Base-by-base conservation (phyloP, 1,140 invertebrate species). In the Neodiprion virginianus region DNA sequence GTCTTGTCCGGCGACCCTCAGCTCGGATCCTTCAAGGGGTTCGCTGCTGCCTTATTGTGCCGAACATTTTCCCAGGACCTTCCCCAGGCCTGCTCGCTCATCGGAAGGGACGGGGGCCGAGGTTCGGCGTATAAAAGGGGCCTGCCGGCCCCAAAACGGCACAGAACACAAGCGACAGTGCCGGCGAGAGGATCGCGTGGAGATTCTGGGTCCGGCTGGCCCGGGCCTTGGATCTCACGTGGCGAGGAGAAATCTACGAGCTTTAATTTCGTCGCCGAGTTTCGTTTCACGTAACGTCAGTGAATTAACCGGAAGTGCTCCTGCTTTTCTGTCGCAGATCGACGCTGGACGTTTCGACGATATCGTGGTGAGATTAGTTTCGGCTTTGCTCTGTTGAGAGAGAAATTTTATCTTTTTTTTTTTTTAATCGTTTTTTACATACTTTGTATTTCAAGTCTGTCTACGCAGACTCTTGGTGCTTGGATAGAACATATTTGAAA, bases 401-500 rank as follows among this genome's bases (percentile, higher is more conserved):
- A 61, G 53, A 61, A 61, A 61, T 14, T 61, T 61, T 1, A 0
- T 40, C 76, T 87, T 87, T 87, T 82, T 81, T 80, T 80, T 79
- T 83, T 79, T 75, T 76, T 76, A 71, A 78, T 79, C 78, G 74
- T 74, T 74, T 5, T 65, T 65, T 7, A 5, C 5, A 5, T 40
- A 4, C 28, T 40, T 40, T 5, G 28, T 40, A 40, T 40, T 40
- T 40, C 28, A 40, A 40, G 28, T 40, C 2, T 65, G 12, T 65
- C 71, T 71, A 80, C 71, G 69, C 66, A 77, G 77, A 86, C 77
- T 88, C 81, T 88, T 88, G 83, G 87, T 88, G 85, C 83, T 85
- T 85, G 84, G 86, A 88, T 88, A 87, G 87, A 88, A 80, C 88
- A 88, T 72, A 65, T 23, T 28, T 21, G 23, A 23, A 72, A 21